These are phyloP conservation scores for Camponotus pennsylvanicus DNA, from an alignment of 1,140 invertebrate species.

Conservation along the genomic window DNA sequence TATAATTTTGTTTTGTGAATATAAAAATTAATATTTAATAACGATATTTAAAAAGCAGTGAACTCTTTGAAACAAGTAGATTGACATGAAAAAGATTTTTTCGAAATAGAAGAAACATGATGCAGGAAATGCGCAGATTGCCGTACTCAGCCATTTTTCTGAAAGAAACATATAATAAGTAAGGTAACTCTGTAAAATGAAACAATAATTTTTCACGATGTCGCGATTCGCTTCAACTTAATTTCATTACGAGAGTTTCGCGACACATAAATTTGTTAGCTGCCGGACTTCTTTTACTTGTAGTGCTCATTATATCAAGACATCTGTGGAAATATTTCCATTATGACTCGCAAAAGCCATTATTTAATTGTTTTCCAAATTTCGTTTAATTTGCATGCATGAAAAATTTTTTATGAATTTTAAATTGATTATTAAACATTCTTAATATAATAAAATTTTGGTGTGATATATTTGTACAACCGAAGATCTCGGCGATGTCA, in stretches of 20 bases:
- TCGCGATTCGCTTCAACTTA: conserved; percentile 22
- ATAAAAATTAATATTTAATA: not conserved
- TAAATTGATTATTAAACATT: not conserved
- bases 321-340: not conserved
- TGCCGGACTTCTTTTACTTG: conserved; percentile 26
- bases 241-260: conserved; percentile 16
- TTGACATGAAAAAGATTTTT: conserved; percentile 1
- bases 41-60: not conserved
- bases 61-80: not conserved
- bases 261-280: not conserved
- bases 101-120: not conserved
- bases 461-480: not conserved
- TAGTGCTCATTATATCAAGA: not conserved
- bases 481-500: not conserved
- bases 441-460: too few relatives aligned
- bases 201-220: conserved; percentile 34
- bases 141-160: not conserved
- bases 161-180: not conserved
- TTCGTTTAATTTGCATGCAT: not conserved
- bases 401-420: not conserved
- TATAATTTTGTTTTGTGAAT: not conserved
- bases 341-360: conserved; percentile 3
- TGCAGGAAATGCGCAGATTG: not conserved
- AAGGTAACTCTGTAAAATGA: conserved; percentile 20
- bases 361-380: not conserved